Evolutionary conservation across 2,797 vertebrate species (phyloP), one percentile per base, ranked within the genome.

Genomic region (Phoebastria nigripes): DNA sequence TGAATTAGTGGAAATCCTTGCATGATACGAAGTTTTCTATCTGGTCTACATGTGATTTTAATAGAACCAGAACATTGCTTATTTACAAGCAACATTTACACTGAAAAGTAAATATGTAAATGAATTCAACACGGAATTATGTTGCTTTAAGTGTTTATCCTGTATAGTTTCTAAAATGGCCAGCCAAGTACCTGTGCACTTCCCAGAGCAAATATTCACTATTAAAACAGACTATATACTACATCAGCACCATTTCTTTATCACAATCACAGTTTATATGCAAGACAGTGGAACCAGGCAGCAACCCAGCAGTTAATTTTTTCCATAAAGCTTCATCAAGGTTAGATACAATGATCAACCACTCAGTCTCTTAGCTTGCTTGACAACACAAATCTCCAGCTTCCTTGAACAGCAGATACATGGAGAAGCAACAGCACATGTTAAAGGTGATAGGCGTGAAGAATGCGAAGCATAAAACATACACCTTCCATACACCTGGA

Each of bases 151-250:
- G 21, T n/a, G 51, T 13, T n/a, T 42, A 51, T 25, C 44, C 31
- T 46, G 63, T 1, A 3, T 5, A 42, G 59, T 6, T 73, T 29
- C 51, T 62, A 1, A 33, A 54, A 11, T 1, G 20, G 37, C 22
- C 73, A 54, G 28, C 46, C 63, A 56, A 56, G 28, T n/a, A 76
- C 25, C 66, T 56, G 0, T n/a, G 42, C 58, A 39, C 70, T 19
- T 12, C 46, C 47, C 52, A 81, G 22, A 67, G 51, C 37, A 49
- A 59, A 74, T 1, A 51, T 3, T 44, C 74, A 3, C 66, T 55
- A 29, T 3, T 8, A 12, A 16, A 55, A 0, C 18, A 28, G 8
- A 5, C 6, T 4, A 10, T 5, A 2, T 3, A 6, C 5, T 8
- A 4, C 37, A n/a, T 21, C 20, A 15, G 62, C 84, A 49, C 8